Percentiles rank a stretch among this genome's conserved stretches.
Evolutionary conservation across 2,888 invertebrate species (phyloP).

Genomic region (Nymphalis c-album): DNA sequence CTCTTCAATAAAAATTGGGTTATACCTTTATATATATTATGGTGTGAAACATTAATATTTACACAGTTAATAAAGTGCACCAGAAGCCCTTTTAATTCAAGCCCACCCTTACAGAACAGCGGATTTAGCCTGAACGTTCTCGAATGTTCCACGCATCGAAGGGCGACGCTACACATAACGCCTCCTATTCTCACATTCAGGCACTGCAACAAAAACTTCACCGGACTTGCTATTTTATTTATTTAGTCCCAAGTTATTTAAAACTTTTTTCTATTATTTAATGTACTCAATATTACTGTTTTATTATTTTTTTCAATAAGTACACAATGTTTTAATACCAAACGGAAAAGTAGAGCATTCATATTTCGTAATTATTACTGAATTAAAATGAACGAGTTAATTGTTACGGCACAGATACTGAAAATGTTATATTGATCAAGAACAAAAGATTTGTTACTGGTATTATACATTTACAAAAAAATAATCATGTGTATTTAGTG

Average conservation of each 20-base stretch:
- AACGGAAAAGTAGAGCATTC: background rate
- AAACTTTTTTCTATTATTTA: too few species aligned
- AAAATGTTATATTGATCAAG: background rate
- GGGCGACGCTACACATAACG: background rate
- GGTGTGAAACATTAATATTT: background rate
- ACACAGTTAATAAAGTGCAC: background rate
- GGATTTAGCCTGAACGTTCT: background rate
- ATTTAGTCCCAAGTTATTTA: background rate
- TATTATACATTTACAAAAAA: background rate
- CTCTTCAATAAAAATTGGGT: too few species aligned
- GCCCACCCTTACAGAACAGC: background rate
- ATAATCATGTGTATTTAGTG: background rate
- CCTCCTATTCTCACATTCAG: too few species aligned
- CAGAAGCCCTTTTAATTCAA: background rate
- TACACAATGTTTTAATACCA: background rate
- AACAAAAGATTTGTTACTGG: background rate
- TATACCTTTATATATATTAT: background rate
- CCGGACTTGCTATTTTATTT: background rate
- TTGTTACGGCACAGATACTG: conserved; percentile 7
- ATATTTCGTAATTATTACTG: conserved; percentile 5
- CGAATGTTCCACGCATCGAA: conserved; percentile 5
- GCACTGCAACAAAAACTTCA: background rate
- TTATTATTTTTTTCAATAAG: too few species aligned
- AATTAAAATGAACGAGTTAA: background rate
- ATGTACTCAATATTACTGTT: too few species aligned